These are phyloP conservation scores for Operophtera brumata DNA, from an alignment of 2,888 invertebrate species.

Conservation along the genomic window DNA sequence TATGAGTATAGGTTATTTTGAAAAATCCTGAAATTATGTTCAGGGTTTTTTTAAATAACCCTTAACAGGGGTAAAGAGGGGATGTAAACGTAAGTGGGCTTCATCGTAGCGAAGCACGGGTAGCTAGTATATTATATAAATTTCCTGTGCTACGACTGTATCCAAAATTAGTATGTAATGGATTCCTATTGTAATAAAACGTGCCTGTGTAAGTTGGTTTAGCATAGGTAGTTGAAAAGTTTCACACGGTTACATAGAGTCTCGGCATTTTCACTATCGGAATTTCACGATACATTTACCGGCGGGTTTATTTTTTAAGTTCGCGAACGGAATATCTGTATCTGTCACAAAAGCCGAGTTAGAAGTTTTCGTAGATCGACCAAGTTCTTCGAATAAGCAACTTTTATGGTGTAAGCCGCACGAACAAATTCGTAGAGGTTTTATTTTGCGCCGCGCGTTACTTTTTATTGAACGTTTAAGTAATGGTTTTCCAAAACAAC, in stretches of 20 bases:
- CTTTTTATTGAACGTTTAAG: constrained; percentile 63
- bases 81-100: too few relatives aligned
- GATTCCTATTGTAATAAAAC: constrained; percentile 22
- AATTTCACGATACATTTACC: constrained; percentile 37
- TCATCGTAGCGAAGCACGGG: too few relatives aligned
- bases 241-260: constrained; percentile 26
- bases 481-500: constrained; percentile 64
- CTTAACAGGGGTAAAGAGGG: too few relatives aligned
- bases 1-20: too few relatives aligned
- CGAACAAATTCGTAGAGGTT: constrained; percentile 48
- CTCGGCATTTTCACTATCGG: constrained; percentile 30
- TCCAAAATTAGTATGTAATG: constrained; percentile 16
- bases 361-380: constrained; percentile 50
- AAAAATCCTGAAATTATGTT: too few relatives aligned
- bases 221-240: constrained; percentile 23
- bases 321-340: constrained; percentile 41
- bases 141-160: too few relatives aligned
- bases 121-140: too few relatives aligned
- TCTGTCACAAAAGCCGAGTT: constrained; percentile 43
- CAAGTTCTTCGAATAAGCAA: constrained; percentile 51
- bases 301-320: constrained; percentile 44
- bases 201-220: constrained; percentile 16
- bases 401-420: constrained; percentile 50
- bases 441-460: constrained; percentile 52
- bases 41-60: too few relatives aligned